Conservation (phyloP, 2,888 invertebrate genomes). For the Xanthia icteritia region DNA sequence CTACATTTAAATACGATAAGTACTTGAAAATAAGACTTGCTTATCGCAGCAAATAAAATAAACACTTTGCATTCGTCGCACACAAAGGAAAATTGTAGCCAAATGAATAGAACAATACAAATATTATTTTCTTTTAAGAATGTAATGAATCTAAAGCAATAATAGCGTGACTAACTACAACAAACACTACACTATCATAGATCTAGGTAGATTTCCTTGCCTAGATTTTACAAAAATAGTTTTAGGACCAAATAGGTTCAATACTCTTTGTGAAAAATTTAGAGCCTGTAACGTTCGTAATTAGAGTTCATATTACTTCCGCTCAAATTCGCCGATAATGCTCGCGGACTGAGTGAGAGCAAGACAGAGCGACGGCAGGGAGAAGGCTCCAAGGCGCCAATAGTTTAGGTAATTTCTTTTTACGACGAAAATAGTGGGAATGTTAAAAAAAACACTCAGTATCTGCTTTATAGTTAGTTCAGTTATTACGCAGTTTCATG, state of each 20-base stretch:
- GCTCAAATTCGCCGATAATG: too few species aligned
- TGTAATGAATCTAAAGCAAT: slow-evolving; percentile 7
- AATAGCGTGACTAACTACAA: slow-evolving; percentile 33
- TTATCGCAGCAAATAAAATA: not conserved
- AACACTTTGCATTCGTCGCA: not conserved
- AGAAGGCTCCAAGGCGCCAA: too few species aligned
- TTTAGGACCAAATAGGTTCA: slow-evolving; percentile 33
- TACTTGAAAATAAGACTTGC: slow-evolving; percentile 11
- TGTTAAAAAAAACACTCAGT: too few species aligned
- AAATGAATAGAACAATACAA: slow-evolving; percentile 28
- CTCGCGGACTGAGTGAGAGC: too few species aligned
- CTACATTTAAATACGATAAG: not conserved
- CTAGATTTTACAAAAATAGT: slow-evolving; percentile 7
- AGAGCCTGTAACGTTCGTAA: not conserved
- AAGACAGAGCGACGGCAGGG: too few species aligned
- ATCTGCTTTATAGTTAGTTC: too few species aligned
- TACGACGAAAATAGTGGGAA: too few species aligned
- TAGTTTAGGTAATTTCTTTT: too few species aligned
- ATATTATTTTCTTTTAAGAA: slow-evolving; percentile 6
- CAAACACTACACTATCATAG: slow-evolving; percentile 22
- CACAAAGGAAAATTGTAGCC: slow-evolving; percentile 16
- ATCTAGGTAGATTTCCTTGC: slow-evolving; percentile 1
- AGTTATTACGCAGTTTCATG: too few species aligned
- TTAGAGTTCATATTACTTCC: too few species aligned
- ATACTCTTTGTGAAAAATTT: not conserved